phyloP scores from a whole-genome alignment of 1,140 invertebrate species.

The Microplitis demolitor region DNA sequence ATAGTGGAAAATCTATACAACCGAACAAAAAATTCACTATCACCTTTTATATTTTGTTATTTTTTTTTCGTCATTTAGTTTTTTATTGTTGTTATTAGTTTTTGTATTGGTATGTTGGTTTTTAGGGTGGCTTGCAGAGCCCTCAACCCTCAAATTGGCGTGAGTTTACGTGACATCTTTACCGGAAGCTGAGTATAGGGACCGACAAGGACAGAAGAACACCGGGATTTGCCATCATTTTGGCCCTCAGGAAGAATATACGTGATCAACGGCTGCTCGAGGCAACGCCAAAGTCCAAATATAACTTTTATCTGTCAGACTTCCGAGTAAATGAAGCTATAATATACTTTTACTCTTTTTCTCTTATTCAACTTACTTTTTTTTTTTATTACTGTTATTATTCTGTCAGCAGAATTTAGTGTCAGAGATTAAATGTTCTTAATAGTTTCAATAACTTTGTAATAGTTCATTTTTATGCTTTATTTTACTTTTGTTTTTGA shows the following conservation, averaged over 20 bases:
- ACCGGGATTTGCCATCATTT: slow-evolving; percentile 7
- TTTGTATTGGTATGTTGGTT: not conserved
- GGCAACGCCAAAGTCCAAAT: slow-evolving; percentile 1
- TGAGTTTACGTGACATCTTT: slow-evolving; percentile 6
- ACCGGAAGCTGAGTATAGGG: not conserved
- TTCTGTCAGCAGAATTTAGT: not conserved
- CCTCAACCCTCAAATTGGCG: not conserved
- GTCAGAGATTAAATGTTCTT: not conserved
- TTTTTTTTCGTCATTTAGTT: not conserved
- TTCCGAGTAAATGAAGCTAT: slow-evolving; percentile 3
- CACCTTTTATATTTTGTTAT: not conserved
- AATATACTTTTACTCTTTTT: not conserved
- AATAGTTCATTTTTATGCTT: no score
- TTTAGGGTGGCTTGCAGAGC: not conserved
- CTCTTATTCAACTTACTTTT: not conserved
- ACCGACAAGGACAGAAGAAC: not conserved
- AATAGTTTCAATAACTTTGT: no score
- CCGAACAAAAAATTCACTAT: not conserved
- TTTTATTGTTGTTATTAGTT: not conserved
- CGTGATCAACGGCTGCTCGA: slow-evolving; percentile 10
- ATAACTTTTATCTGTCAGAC: slow-evolving; percentile 15
- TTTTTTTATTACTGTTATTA: not conserved
- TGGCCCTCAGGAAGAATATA: slow-evolving; percentile 12
- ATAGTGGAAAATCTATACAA: not conserved
- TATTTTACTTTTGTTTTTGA: no score